phyloP scores from a whole-genome alignment of 2,797 vertebrate genomes.

The Sebastes cheni region DNA sequence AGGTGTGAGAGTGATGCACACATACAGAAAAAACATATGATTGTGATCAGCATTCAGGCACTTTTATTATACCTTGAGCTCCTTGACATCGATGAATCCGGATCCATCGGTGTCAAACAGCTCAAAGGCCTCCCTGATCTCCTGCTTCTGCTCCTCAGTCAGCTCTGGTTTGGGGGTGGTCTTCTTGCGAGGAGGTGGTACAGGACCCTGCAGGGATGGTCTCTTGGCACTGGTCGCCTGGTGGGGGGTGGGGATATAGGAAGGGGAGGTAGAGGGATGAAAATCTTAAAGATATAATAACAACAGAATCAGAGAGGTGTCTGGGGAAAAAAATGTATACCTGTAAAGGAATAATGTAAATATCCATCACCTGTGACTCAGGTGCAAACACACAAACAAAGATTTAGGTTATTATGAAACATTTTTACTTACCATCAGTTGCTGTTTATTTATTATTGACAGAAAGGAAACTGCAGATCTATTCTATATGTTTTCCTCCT shows the following conservation, averaged over 20 bases:
- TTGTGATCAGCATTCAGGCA: background rate
- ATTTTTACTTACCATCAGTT: constrained; percentile 67
- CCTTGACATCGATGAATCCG: constrained; percentile 90
- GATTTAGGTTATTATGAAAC: background rate
- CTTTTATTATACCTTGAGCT: constrained; percentile 88
- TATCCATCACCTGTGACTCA: background rate
- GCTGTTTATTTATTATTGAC: constrained; percentile 1
- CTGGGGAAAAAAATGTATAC: background rate
- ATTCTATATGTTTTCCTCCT: constrained; percentile 35
- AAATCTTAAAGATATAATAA: background rate
- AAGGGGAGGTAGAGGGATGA: background rate
- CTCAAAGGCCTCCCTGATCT: constrained; percentile 93
- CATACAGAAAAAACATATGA: background rate
- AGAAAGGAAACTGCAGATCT: constrained; percentile 1
- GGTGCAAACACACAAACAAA: background rate
- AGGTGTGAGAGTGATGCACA: background rate
- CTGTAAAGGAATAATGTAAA: background rate
- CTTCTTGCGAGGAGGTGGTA: constrained; percentile 87
- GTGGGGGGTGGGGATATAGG: background rate
- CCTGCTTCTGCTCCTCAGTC: constrained; percentile 90
- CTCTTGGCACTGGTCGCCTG: constrained; percentile 90
- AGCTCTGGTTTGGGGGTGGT: constrained; percentile 86
- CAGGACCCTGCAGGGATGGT: constrained; percentile 81
- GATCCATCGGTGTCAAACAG: constrained; percentile 92
- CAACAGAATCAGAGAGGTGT: background rate